Percentiles rank a stretch among this genome's conserved stretches.
Evolutionary conservation across 2,888 invertebrate species (phyloP).

Genomic region (Cyclophora punctaria): DNA sequence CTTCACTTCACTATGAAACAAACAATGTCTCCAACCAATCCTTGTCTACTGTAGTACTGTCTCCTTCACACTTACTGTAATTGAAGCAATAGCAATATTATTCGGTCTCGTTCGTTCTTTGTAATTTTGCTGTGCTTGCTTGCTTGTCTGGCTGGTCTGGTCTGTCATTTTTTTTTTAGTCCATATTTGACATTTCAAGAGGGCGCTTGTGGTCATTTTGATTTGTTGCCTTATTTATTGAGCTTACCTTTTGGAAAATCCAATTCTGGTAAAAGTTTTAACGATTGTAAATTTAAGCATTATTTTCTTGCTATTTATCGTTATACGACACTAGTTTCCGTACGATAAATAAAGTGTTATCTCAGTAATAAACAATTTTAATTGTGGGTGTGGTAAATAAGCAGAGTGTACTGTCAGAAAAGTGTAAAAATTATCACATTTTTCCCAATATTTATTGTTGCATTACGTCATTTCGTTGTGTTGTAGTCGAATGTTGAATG

Average conservation of each 20-base stretch:
- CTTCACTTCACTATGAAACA: conserved; percentile 8
- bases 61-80: conserved; percentile 29
- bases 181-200: conserved; percentile 49
- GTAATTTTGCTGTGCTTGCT: too few relatives aligned
- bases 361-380: conserved; percentile 32
- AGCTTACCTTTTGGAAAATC: conserved; percentile 15
- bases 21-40: conserved; percentile 11
- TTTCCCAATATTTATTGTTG: conserved; percentile 34
- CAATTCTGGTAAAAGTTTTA: conserved; percentile 14
- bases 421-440: conserved; percentile 25
- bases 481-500: conserved; percentile 6
- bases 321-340: neutral
- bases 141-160: too few relatives aligned
- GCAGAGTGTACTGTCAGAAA: conserved; percentile 40
- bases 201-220: conserved; percentile 33
- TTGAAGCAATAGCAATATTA: conserved; percentile 23
- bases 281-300: too few relatives aligned
- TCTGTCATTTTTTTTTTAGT: conserved; percentile 36
- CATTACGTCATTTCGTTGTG: conserved; percentile 24
- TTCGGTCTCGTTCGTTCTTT: conserved; percentile 22
- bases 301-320: neutral
- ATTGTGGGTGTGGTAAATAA: conserved; percentile 58
- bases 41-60: conserved; percentile 33
- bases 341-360: conserved; percentile 7
- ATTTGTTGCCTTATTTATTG: neutral